Evolutionary conservation across 2,888 invertebrate species (phyloP).

Genomic region (Nesidiocoris tenuis): DNA sequence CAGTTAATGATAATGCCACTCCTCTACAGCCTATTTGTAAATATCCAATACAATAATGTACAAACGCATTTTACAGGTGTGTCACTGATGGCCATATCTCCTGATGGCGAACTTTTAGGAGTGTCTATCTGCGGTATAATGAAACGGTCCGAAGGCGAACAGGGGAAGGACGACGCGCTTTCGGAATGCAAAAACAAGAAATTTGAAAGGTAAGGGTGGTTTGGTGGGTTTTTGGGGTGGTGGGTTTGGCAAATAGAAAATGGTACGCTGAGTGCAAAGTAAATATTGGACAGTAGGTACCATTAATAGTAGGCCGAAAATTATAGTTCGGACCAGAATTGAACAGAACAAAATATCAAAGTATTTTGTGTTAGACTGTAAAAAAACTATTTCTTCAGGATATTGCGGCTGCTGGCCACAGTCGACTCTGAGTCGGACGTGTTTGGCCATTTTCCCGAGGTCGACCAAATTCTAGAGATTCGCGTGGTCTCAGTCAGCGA

Average conservation of each 20-base stretch:
- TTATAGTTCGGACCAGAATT: no score
- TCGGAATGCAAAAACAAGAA: slow-evolving; percentile 62
- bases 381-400: slow-evolving; percentile 59
- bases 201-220: slow-evolving; percentile 60
- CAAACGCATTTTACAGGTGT: slow-evolving; percentile 53
- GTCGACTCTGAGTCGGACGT: slow-evolving; percentile 62
- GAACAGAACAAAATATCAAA: no score
- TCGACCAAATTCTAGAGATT: slow-evolving; percentile 61
- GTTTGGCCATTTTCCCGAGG: slow-evolving; percentile 61
- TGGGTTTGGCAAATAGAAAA: no score
- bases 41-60: no score
- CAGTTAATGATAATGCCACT: no score
- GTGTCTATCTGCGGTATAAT: slow-evolving; percentile 59
- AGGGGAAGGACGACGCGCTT: slow-evolving; percentile 55
- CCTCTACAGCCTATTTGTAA: no score
- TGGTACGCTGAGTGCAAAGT: no score
- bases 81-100: slow-evolving; percentile 65
- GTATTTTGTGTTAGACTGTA: no score
- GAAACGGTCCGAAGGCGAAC: slow-evolving; percentile 50
- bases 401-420: slow-evolving; percentile 62
- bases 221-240: no score
- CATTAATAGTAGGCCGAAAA: no score
- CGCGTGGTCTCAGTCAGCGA: slow-evolving; percentile 68
- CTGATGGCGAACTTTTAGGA: slow-evolving; percentile 61
- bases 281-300: no score